Percentiles rank a stretch among this genome's conserved stretches.
Conservation (phyloP, 2,113 vertebrate species). For the Blennius ocellaris region DNA sequence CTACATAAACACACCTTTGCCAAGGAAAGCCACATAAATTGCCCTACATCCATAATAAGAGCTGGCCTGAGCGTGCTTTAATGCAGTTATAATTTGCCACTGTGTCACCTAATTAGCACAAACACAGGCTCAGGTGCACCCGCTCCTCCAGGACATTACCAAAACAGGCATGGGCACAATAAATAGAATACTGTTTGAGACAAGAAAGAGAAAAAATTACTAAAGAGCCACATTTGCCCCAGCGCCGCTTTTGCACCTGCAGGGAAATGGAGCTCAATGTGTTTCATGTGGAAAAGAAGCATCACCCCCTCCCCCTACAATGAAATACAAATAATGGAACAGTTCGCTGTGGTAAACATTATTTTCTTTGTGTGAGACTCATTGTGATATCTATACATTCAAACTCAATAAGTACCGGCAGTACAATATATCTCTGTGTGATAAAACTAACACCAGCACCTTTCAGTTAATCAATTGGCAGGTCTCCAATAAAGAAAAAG, state of each 20-base stretch:
- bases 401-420: conserved; percentile 1
- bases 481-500: conserved; percentile 4
- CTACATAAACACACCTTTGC: too few species aligned
- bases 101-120: background rate
- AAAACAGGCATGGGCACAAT: background rate
- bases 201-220: background rate
- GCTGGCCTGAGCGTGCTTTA: background rate
- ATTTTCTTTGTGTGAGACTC: background rate
- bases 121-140: background rate
- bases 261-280: background rate
- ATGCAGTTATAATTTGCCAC: background rate
- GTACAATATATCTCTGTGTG: background rate
- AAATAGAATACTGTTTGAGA: background rate
- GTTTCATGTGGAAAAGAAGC: conserved; percentile 5
- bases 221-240: background rate
- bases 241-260: background rate
- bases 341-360: conserved; percentile 15
- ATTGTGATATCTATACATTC: conserved; percentile 22
- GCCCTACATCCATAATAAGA: background rate
- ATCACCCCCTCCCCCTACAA: conserved; percentile 1
- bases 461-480: background rate
- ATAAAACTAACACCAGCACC: background rate
- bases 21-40: too few species aligned
- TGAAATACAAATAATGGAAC: conserved; percentile 17
- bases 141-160: background rate